Base-by-base conservation (phyloP, 2,113 vertebrate species). In the Emberiza fucata region DNA sequence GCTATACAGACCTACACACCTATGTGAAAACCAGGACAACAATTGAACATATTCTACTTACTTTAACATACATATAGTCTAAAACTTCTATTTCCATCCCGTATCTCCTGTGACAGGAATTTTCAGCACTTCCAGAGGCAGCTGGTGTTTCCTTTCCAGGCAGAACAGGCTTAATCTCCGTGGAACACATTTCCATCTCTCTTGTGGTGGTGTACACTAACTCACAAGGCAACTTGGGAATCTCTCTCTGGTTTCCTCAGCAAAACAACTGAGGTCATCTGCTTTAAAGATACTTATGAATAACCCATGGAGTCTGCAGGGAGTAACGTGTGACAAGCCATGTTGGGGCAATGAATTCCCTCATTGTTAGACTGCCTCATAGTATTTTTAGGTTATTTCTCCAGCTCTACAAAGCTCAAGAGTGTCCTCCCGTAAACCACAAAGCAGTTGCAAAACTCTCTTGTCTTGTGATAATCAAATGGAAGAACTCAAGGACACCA, bases 51-150 rank as follows among this genome's bases (percentile, higher is more conserved):
- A 56, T 40, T 82, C 77, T 75, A 98, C 99, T 99, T 98, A 99
- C 98, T 97, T 98, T 65, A 59, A 98, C 88, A 86, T 98, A 99
- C 97, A 98, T 98, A 94, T 60, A 98, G 95, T 97, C 98, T 98
- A 98, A 95, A 92, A 98, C 98, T 91, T 98, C 96, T 92, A 97
- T 92, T 98, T 98, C 98, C 94, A 95, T 95, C 86, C 83, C 44
- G 56, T 19, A 50, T 42, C 37, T 81, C 39, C n/a, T 8, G 31
- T 42, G 39, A 45, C 39, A 57, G 29, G 37, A 48, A 88, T 61
- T 63, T 76, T 44, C 60, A 77, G 48, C 60, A 37, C 73, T 85
- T 81, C 24, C 75, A 35, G 54, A 70, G 4, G 65, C 70, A 78
- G 86, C 4, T 65, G 91, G 42, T 31, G 59, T 22, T 65, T 81